These are phyloP conservation scores for Serinus canaria DNA, from an alignment of 2,113 vertebrate species.

Conservation along the genomic window DNA sequence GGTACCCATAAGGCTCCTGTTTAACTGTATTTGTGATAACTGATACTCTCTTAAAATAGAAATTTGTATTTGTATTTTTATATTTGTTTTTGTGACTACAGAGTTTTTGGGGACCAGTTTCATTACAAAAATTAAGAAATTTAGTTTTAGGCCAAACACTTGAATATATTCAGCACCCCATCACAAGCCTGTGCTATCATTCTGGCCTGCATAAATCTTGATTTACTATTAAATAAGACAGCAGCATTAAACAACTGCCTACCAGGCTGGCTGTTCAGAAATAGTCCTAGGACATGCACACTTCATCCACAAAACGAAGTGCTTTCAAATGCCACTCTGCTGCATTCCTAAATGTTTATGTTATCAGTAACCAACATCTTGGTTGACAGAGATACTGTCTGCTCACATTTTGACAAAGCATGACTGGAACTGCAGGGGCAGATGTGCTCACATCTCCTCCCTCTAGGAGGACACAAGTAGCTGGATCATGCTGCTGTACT, in stretches of 20 bases:
- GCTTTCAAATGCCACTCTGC: not conserved
- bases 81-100: not conserved
- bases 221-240: not conserved
- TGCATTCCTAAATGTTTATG: not conserved
- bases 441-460: not conserved
- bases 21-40: not conserved
- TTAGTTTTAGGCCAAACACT: not conserved
- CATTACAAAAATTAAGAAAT: not conserved
- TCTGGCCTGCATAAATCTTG: not conserved
- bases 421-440: not conserved
- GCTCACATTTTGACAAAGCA: not conserved
- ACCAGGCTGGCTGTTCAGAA: not conserved
- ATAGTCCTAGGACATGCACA: not conserved
- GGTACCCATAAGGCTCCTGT: not conserved
- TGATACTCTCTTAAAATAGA: not conserved
- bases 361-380: not conserved
- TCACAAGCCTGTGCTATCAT: not conserved
- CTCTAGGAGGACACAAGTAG: not conserved
- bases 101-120: not conserved
- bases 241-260: not conserved
- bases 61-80: not conserved
- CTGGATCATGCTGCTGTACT: not conserved
- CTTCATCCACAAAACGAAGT: not conserved
- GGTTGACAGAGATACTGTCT: not conserved
- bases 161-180: not conserved